Base-by-base conservation (phyloP, 2,888 invertebrate species). In the Heliconius aoede region DNA sequence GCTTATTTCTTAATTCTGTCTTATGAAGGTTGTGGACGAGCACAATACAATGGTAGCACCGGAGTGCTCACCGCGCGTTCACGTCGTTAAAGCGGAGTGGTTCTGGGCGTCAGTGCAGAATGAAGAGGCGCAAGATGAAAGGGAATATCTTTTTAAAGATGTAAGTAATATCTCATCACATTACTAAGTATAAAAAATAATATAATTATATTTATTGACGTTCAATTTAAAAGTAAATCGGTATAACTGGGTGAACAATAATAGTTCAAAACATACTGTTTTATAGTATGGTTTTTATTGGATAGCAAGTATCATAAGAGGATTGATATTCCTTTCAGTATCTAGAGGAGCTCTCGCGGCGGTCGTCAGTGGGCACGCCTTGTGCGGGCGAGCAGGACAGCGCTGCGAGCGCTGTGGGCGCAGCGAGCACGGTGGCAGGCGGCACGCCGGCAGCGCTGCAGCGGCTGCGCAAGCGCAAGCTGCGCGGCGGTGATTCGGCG, bases 71-170 rank as follows among this genome's bases (percentile, higher is more conserved):
- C 92, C 95, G 80, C 95, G 96, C 83, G 96, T 97, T 40, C 96
- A 97, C 88, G 95, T 98, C 80, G 97, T 98, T 74, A 98, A 97
- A 91, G 97, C 97, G 9, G 98, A 99, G 94, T 99, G 99, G 99
- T 99, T 99, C 93, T 99, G 99, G 99, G 98, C 98, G 60, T 98
- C 99, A 69, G 98, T 99, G 80, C 99, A 99, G 93, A 98, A 99
- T 95, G 98, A 98, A 86, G 97, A 97, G 82, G 97, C 98, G 85
- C 98, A 98, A 79, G 97, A 97, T 86, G 99, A 99, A 90, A 96
- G 96, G 87, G 97, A 98, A 83, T 98, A 98, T 92, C 95, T 97
- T 26, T 98, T 98, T 86, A 97, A 97, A 91, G 97, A 97, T 91
- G 97, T 97, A 95, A 96, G 96, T 95, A 65, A 32, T 24, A n/a